Evolutionary conservation across 2,888 invertebrate species (phyloP).

Genomic region (Corythucha ciliata): DNA sequence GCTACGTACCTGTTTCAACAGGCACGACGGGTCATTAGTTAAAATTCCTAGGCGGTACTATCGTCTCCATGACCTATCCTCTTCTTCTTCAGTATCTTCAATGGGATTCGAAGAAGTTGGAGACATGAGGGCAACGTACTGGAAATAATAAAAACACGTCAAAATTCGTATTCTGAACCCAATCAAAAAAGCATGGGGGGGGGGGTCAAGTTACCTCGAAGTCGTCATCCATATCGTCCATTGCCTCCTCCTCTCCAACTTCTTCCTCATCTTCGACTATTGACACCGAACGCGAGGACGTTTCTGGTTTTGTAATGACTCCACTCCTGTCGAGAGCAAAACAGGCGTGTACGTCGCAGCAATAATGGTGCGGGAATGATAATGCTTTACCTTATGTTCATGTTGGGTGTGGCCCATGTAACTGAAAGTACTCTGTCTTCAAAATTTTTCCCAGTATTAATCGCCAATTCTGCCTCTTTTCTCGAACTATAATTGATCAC

Average conservation of each 20-base stretch:
- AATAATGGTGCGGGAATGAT: not conserved
- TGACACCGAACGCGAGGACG: conserved; percentile 35
- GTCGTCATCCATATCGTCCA: conserved; percentile 43
- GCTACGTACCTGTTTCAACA: too few species aligned
- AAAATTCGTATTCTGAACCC: conserved; percentile 3
- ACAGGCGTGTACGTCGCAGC: not conserved
- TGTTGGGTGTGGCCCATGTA: conserved; percentile 44
- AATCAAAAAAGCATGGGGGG: not conserved
- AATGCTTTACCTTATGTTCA: conserved; percentile 30
- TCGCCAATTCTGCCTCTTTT: conserved; percentile 68
- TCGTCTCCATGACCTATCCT: conserved; percentile 85
- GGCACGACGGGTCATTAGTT: too few species aligned
- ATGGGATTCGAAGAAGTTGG: conserved; percentile 21
- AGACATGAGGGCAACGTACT: conserved; percentile 23
- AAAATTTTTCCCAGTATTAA: conserved; percentile 65
- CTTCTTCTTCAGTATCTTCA: conserved; percentile 49
- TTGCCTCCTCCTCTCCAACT: conserved; percentile 43
- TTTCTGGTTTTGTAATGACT: conserved; percentile 36
- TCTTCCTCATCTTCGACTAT: conserved; percentile 44
- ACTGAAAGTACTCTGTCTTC: conserved; percentile 50
- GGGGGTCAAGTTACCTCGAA: not conserved
- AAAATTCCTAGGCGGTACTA: conserved; percentile 48
- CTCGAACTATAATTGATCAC: conserved; percentile 65
- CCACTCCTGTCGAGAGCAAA: conserved; percentile 36
- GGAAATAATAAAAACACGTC: conserved; percentile 6